These are phyloP conservation scores for Phalangium opilio DNA, from an alignment of 2,888 invertebrate genomes.

Conservation along the genomic window DNA sequence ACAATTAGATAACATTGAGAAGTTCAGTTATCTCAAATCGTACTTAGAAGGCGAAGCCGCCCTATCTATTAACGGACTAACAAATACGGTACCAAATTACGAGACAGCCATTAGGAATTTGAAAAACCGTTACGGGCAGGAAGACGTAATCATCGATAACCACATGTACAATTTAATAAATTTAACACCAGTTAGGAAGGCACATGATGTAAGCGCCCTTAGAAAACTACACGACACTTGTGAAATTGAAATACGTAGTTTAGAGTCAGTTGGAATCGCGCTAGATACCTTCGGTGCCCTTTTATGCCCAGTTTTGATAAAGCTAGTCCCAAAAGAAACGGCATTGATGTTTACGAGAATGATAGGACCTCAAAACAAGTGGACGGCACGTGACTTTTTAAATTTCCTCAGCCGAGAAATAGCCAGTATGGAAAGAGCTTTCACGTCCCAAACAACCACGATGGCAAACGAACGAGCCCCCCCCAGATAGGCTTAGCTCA, in stretches of 20 bases:
- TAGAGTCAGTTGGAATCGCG: neutral
- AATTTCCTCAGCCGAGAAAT: too few relatives aligned
- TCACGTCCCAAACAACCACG: too few relatives aligned
- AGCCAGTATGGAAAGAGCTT: too few relatives aligned
- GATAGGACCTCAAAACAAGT: too few relatives aligned
- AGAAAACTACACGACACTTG: conserved; percentile 4
- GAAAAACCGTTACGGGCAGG: conserved; percentile 2
- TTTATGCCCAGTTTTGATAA: too few relatives aligned
- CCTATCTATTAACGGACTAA: neutral
- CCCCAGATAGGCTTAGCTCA: too few relatives aligned
- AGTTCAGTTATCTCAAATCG: conserved; percentile 5
- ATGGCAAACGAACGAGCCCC: too few relatives aligned
- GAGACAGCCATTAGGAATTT: neutral
- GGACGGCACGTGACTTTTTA: too few relatives aligned
- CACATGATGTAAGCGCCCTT: neutral
- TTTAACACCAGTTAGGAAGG: neutral
- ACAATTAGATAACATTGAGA: conserved; percentile 2
- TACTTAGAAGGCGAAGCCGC: neutral
- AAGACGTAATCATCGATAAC: neutral
- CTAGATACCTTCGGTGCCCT: neutral
- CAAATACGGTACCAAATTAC: conserved; percentile 1
- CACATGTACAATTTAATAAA: conserved; percentile 2
- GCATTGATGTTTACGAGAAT: too few relatives aligned
- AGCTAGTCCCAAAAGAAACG: too few relatives aligned
- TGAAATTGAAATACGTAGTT: neutral